A percentile compares a stretch with the other conserved stretches of the same genome.
These are phyloP conservation scores for Crioceris asparagi DNA, from an alignment of 2,888 invertebrate genomes.

Conservation along the genomic window DNA sequence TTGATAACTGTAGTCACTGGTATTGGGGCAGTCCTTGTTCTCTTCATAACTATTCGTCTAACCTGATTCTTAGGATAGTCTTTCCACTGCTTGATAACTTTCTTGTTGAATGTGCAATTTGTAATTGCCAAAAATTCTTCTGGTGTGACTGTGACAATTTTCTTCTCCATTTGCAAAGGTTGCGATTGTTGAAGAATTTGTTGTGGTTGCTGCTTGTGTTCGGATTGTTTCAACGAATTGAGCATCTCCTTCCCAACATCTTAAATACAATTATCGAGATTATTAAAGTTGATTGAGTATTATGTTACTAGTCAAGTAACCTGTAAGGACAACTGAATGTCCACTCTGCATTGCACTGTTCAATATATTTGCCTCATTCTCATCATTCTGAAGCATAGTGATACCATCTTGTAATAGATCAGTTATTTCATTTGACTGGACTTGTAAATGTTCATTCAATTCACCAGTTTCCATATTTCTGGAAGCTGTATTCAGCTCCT, in stretches of 20 bases:
- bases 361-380: slow-evolving; percentile 60
- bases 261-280: too few relatives aligned
- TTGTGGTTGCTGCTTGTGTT: too few relatives aligned
- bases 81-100: slow-evolving; percentile 25
- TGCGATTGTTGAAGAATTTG: slow-evolving; percentile 15
- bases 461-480: slow-evolving; percentile 1
- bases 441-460: background rate
- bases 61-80: slow-evolving; percentile 22
- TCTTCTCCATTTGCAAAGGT: slow-evolving; percentile 31
- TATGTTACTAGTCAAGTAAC: too few relatives aligned
- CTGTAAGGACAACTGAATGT: slow-evolving; percentile 72
- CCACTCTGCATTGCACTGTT: slow-evolving; percentile 77
- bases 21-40: slow-evolving; percentile 30
- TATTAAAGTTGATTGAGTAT: background rate
- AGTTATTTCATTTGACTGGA: slow-evolving; percentile 6
- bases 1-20: slow-evolving; percentile 13
- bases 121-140: slow-evolving; percentile 41
- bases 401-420: slow-evolving; percentile 56
- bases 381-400: slow-evolving; percentile 58
- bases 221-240: slow-evolving; percentile 43
- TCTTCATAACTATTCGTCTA: slow-evolving; percentile 34
- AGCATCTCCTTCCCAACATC: slow-evolving; percentile 70
- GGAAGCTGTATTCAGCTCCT: too few relatives aligned
- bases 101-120: slow-evolving; percentile 16
- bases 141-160: slow-evolving; percentile 44